phyloP scores from a whole-genome alignment of 1,140 invertebrate genomes.

The Conus betulinus region DNA sequence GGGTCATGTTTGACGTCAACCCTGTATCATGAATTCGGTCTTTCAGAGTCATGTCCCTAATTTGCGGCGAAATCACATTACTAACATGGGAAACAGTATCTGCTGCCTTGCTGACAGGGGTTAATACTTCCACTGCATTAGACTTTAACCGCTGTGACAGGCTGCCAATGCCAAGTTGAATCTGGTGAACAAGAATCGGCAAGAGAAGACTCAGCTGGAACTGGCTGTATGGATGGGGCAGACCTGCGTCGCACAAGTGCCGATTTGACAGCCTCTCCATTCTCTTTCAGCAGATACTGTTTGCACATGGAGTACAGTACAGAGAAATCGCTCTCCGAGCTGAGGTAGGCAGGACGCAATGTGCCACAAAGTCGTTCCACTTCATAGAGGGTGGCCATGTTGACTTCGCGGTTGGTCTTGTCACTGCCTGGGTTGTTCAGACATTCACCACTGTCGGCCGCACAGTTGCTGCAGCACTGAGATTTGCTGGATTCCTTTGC shows the following conservation, averaged over 20 bases:
- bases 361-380: slow-evolving; percentile 63
- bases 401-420: slow-evolving; percentile 47
- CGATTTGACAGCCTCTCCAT: not conserved
- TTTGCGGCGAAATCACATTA: not conserved
- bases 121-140: too few relatives aligned
- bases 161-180: not conserved
- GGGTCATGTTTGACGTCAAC: too few relatives aligned
- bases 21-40: not conserved
- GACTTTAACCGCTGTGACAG: not conserved
- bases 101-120: not conserved
- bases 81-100: not conserved
- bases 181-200: too few relatives aligned
- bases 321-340: slow-evolving; percentile 56
- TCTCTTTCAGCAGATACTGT: slow-evolving; percentile 56
- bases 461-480: slow-evolving; percentile 53
- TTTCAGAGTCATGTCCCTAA: not conserved
- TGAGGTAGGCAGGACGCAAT: slow-evolving; percentile 61
- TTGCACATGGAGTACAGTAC: slow-evolving; percentile 57
- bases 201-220: not conserved
- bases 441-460: slow-evolving; percentile 32
- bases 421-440: slow-evolving; percentile 30
- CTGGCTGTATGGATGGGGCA: not conserved
- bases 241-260: slow-evolving; percentile 16
- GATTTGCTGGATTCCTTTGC: not conserved
- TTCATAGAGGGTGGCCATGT: slow-evolving; percentile 64